Conservation (phyloP, 2,888 invertebrate species). For the Strigamia transsilvanica region DNA sequence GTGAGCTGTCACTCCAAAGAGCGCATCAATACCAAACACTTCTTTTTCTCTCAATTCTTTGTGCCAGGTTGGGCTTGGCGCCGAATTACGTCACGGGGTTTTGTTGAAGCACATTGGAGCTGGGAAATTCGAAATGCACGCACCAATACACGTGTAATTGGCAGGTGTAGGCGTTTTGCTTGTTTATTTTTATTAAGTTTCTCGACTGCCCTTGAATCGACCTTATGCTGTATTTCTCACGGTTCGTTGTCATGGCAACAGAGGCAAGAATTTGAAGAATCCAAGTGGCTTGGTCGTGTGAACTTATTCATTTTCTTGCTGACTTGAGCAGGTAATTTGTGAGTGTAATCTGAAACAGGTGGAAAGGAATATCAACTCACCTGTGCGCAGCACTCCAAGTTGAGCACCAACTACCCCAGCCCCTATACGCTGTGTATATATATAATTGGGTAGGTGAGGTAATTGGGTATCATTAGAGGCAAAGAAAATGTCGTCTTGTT, state of each 20-base stretch:
- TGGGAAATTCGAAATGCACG: constrained; percentile 41
- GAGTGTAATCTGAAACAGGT: constrained; percentile 27
- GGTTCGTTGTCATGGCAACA: background rate
- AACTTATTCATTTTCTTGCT: constrained; percentile 25
- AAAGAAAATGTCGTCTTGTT: constrained; percentile 29
- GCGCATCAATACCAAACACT: constrained; percentile 47
- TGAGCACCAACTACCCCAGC: background rate
- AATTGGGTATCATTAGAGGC: constrained; percentile 38
- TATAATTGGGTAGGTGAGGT: constrained; percentile 17
- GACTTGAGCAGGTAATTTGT: constrained; percentile 31
- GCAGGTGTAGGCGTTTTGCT: constrained; percentile 22
- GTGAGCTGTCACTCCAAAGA: constrained; percentile 48
- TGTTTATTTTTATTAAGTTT: constrained; percentile 45
- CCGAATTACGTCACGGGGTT: constrained; percentile 39
- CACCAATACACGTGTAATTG: constrained; percentile 44
- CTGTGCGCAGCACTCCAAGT: background rate
- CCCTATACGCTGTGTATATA: background rate
- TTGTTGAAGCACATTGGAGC: constrained; percentile 4
- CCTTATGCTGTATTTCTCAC: constrained; percentile 32
- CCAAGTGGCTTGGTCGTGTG: constrained; percentile 16
- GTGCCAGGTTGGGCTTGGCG: constrained; percentile 21
- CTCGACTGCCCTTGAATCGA: constrained; percentile 17
- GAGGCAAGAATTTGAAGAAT: constrained; percentile 18
- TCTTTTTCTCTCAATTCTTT: constrained; percentile 19
- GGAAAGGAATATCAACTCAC: constrained; percentile 22